Evolutionary conservation across 2,797 vertebrate species (phyloP).

Genomic region (Scarus forsteni): DNA sequence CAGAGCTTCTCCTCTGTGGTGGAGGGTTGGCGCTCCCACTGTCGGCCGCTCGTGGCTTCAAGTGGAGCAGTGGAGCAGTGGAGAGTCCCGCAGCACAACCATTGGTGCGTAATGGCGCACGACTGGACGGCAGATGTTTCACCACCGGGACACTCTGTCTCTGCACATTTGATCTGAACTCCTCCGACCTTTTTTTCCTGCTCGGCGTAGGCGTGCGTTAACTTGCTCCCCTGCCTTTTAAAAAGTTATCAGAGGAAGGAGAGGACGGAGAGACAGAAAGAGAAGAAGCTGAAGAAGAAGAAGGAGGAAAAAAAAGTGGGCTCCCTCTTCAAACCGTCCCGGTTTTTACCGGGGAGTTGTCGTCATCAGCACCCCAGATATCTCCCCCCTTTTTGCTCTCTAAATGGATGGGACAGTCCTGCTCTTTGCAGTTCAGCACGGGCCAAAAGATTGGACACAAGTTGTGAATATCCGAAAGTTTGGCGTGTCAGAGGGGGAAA

Average conservation of each 20-base stretch:
- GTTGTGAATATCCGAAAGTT: constrained; percentile 75
- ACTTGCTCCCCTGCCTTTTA: constrained; percentile 39
- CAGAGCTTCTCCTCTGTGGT: constrained; percentile 4
- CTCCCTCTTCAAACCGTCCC: constrained; percentile 70
- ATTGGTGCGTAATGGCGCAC: constrained; percentile 75
- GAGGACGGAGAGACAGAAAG: constrained; percentile 5
- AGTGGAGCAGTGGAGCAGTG: constrained; percentile 47
- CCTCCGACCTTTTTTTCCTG: constrained; percentile 39
- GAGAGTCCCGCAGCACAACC: constrained; percentile 53
- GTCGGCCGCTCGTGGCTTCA: constrained; percentile 48
- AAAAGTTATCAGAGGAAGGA: constrained; percentile 52
- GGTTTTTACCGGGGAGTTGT: constrained; percentile 75
- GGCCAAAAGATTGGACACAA: constrained; percentile 81
- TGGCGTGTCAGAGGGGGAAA: constrained; percentile 60
- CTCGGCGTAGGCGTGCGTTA: constrained; percentile 64
- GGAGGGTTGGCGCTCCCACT: constrained; percentile 59
- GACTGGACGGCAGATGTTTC: constrained; percentile 80
- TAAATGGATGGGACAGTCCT: constrained; percentile 84
- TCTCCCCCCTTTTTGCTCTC: constrained; percentile 55
- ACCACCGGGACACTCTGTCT: constrained; percentile 71
- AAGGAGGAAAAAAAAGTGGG: constrained; percentile 38
- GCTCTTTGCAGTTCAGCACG: constrained; percentile 80
- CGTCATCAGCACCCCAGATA: constrained; percentile 80
- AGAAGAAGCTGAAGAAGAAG: constrained; percentile 1
- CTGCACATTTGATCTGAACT: constrained; percentile 64